Base-by-base conservation (phyloP, 1,140 invertebrate genomes). In the Zaprionus kolodkinae region DNA sequence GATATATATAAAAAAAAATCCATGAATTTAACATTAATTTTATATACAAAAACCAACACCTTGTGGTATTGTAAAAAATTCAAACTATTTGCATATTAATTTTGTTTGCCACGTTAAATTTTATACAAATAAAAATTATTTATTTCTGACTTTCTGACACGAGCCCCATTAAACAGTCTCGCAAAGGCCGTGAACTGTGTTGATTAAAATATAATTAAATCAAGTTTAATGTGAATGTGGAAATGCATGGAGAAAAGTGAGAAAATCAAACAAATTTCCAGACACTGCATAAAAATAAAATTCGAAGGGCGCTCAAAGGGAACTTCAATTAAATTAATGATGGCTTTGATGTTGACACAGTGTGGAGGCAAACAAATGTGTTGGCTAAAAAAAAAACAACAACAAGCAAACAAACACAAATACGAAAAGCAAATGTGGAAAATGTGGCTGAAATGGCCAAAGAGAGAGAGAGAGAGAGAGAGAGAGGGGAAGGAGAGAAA, bases 321-420 rank as follows among this genome's bases (percentile, higher is more conserved):
- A 76, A 72, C 74, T 73, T 89, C 66, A 75, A 88, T 89, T 88
- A 81, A 88, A 78, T 88, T 84, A 89, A 88, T 88, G 78, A 84
- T 55, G 61, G 65, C 72, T 81, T 87, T 80, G 67, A 69, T 56
- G 82, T 78, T 68, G 72, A 68, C 67, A 65, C 64, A 45, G 38
- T 15, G 40, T 15, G 40, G 52, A 38, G 38, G 30, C 69, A 62
- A 71, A 67, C 50, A 71, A 78, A 76, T 56, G 50, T 38, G 36
- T 45, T 60, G 36, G 56, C 56, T 55, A 15, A 25, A 30, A 30
- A 62, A 33, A 30, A 62, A 33, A 55, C 15, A 60, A 59, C 36
- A n/a, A 56, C 21, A 56, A 50, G 21, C 15, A 48, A 27, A 48
- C 11, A 67, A 10, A 33, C 4, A 36, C 43, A 55, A 60, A 61